Conservation (phyloP, 1,140 invertebrate species). For the Eurosta solidaginis region DNA sequence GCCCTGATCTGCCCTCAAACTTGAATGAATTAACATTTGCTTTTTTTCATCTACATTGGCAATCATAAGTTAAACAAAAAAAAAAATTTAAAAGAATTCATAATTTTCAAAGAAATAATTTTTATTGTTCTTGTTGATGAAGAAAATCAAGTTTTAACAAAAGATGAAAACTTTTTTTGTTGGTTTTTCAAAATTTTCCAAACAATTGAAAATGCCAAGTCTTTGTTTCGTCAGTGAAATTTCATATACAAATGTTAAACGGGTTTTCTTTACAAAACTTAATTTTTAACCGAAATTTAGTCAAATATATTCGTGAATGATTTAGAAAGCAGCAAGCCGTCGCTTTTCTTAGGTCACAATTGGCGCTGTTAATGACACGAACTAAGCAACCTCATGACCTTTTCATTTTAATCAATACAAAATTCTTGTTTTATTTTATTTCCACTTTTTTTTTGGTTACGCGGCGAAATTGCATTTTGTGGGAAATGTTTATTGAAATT, state of each 20-base stretch:
- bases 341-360: background rate
- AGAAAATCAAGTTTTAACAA: background rate
- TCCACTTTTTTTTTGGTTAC: no score
- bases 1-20: background rate
- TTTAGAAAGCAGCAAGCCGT: background rate
- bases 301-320: background rate
- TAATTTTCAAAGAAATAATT: slow-evolving; percentile 21
- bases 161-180: background rate
- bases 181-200: slow-evolving; percentile 19
- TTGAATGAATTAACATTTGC: background rate
- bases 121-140: slow-evolving; percentile 11
- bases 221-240: slow-evolving; percentile 1
- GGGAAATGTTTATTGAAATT: background rate
- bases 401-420: background rate
- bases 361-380: slow-evolving; percentile 17
- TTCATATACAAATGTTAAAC: background rate
- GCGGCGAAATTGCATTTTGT: background rate
- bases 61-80: no score
- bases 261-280: background rate
- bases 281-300: background rate
- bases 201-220: background rate
- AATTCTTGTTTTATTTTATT: background rate
- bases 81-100: background rate
- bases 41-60: background rate
- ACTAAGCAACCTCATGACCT: background rate